phyloP scores from a whole-genome alignment of 2,113 vertebrate species.

The Lepidiolamprologus cunningtoni region DNA sequence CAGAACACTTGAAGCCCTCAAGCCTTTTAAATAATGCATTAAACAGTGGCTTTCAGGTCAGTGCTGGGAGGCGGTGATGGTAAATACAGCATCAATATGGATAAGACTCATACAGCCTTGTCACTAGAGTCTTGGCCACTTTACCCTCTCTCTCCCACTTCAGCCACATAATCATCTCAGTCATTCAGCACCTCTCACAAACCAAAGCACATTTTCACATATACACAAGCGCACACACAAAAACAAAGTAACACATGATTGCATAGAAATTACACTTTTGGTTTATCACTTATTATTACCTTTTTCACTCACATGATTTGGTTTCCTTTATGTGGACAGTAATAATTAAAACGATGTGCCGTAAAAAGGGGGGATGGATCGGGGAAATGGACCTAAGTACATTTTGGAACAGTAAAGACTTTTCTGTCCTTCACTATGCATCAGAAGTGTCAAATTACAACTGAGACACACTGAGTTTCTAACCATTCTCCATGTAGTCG shows the following conservation, averaged over 20 bases:
- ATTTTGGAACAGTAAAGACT: not conserved
- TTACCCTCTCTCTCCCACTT: not conserved
- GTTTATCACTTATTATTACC: conserved; percentile 55
- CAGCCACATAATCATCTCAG: not conserved
- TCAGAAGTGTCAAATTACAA: not conserved
- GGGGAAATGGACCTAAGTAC: not conserved
- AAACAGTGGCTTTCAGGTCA: conserved; percentile 1
- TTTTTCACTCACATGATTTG: conserved; percentile 38
- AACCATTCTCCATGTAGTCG: not conserved
- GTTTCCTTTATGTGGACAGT: not conserved
- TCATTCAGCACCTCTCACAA: not conserved
- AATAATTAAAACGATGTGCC: conserved; percentile 25
- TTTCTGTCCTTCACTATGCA: not conserved
- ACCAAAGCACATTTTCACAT: not conserved
- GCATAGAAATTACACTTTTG: conserved; percentile 42
- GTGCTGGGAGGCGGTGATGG: not conserved
- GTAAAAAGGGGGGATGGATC: not conserved
- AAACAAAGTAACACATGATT: not conserved
- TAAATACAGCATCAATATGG: conserved; percentile 37
- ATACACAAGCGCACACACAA: not conserved
- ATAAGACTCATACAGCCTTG: not conserved
- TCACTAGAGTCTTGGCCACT: not conserved
- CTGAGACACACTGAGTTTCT: not conserved
- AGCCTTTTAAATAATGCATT: conserved; percentile 30
- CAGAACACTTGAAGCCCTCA: conserved; percentile 1